Percentiles rank a stretch among this genome's conserved stretches.
These are phyloP conservation scores for Zosterops borbonicus DNA, from an alignment of 2,113 vertebrate species.

Conservation along the genomic window DNA sequence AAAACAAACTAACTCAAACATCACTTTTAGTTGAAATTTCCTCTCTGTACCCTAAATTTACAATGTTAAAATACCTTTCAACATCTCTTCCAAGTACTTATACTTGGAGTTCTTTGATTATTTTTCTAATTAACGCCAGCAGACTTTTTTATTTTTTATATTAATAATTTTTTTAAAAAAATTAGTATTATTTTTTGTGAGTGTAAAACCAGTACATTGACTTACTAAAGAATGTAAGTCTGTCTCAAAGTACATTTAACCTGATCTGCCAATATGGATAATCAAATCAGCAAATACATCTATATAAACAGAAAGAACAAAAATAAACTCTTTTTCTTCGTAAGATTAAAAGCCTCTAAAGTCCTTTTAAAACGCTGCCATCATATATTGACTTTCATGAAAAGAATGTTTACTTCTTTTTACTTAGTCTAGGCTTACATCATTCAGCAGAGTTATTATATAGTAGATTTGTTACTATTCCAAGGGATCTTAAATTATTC, in stretches of 20 bases:
- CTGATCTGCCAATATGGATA: slow-evolving; percentile 41
- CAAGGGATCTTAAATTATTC: slow-evolving; percentile 29
- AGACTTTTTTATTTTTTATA: background rate
- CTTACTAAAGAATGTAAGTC: slow-evolving; percentile 10
- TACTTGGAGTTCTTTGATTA: slow-evolving; percentile 39
- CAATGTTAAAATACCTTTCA: slow-evolving; percentile 63
- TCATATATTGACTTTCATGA: slow-evolving; percentile 73
- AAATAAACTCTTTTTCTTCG: slow-evolving; percentile 72
- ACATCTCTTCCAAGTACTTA: slow-evolving; percentile 20
- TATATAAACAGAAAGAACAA: slow-evolving; percentile 65
- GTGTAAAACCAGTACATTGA: slow-evolving; percentile 24
- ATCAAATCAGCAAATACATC: slow-evolving; percentile 66
- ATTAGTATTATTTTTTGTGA: background rate
- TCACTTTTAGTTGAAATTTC: slow-evolving; percentile 63
- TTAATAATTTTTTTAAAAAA: background rate
- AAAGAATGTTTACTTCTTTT: slow-evolving; percentile 69
- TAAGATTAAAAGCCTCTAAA: slow-evolving; percentile 67
- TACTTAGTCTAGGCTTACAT: slow-evolving; percentile 57
- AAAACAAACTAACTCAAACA: slow-evolving; percentile 74
- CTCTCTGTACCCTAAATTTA: slow-evolving; percentile 30
- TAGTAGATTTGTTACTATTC: slow-evolving; percentile 33
- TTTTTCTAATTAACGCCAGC: slow-evolving; percentile 46
- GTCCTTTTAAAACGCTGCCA: slow-evolving; percentile 54
- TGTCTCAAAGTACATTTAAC: slow-evolving; percentile 50
- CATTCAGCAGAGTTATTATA: slow-evolving; percentile 45